A percentile compares a stretch with the other conserved stretches of the same genome.
phyloP scores from a whole-genome alignment of 2,888 invertebrate species.

The Schrankia costaestrigalis region DNA sequence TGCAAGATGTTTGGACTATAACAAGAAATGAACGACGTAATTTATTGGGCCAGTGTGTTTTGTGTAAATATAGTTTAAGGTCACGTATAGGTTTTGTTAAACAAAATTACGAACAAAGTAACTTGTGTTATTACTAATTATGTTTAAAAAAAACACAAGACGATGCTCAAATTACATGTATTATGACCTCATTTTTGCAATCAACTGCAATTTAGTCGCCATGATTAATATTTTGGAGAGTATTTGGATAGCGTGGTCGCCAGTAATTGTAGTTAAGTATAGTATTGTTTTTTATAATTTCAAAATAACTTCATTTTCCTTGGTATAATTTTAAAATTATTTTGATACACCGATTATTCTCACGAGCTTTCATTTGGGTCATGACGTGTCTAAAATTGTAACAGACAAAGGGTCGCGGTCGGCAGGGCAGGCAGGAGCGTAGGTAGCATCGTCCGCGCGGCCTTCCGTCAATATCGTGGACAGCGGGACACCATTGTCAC shows the following conservation, averaged over 20 bases:
- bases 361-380: conserved; percentile 61
- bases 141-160: conserved; percentile 3
- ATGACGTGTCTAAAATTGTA: conserved; percentile 71
- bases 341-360: conserved; percentile 59
- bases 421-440: conserved; percentile 60
- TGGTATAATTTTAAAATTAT: conserved; percentile 55
- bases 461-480: conserved; percentile 75
- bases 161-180: conserved; percentile 9
- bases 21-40: conserved; percentile 26
- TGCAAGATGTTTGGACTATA: conserved; percentile 44
- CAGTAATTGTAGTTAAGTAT: background rate
- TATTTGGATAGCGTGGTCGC: background rate
- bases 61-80: conserved; percentile 30
- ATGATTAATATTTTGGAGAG: too few relatives aligned
- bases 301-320: conserved; percentile 30
- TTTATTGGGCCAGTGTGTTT: conserved; percentile 45
- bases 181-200: conserved; percentile 8
- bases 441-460: conserved; percentile 60
- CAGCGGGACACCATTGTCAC: conserved; percentile 79
- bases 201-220: too few relatives aligned
- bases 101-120: conserved; percentile 16
- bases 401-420: conserved; percentile 60
- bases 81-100: conserved; percentile 19
- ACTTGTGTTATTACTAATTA: conserved; percentile 2
- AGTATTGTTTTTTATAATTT: conserved; percentile 12